phyloP scores from a whole-genome alignment of 2,797 vertebrate genomes.

The Phyllotis vaccarum region DNA sequence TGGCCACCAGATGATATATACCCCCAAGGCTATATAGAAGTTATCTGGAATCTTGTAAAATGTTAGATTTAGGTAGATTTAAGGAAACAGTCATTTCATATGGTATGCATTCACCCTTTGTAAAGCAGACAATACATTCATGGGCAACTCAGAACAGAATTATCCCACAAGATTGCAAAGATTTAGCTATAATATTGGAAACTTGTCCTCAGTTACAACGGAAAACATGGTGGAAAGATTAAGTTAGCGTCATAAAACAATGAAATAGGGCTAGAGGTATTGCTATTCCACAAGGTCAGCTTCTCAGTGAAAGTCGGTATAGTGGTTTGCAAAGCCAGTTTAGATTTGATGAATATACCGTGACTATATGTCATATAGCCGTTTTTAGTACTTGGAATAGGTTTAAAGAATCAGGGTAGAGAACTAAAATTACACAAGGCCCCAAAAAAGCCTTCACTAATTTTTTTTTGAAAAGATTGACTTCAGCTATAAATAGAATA shows the following conservation, averaged over 20 bases:
- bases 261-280: background rate
- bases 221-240: background rate
- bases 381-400: background rate
- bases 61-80: background rate
- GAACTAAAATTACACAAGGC: too few relatives aligned
- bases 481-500: too few relatives aligned
- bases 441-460: too few relatives aligned
- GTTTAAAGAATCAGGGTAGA: background rate
- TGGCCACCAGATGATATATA: background rate
- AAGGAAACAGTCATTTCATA: background rate
- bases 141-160: background rate
- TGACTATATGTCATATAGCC: background rate
- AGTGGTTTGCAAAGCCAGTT: background rate
- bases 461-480: too few relatives aligned
- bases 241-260: background rate
- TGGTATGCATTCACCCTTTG: background rate
- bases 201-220: background rate
- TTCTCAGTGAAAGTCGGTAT: background rate
- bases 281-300: too few relatives aligned
- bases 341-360: background rate
- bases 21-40: background rate
- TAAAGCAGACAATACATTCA: background rate
- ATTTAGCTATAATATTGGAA: background rate
- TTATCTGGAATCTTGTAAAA: background rate
- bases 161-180: background rate